Evolutionary conservation across 2,888 invertebrate genomes (phyloP).

Genomic region (Melieria crassipennis): DNA sequence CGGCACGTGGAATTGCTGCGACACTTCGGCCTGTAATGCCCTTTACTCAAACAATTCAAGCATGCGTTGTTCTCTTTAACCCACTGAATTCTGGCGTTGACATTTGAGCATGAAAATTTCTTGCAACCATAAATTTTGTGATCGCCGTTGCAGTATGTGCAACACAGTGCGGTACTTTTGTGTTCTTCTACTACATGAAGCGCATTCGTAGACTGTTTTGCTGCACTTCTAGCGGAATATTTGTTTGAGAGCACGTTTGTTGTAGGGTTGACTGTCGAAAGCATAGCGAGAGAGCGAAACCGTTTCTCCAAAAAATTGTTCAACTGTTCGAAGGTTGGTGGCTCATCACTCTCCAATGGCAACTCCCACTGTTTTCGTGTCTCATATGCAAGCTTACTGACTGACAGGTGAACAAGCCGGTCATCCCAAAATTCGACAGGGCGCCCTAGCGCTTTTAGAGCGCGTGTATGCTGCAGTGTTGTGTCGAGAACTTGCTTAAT

Average conservation of each 20-base stretch:
- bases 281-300: background rate
- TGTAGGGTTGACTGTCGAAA: background rate
- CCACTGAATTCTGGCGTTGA: background rate
- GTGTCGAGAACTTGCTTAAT: slow-evolving; percentile 21
- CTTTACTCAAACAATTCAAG: background rate
- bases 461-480: slow-evolving; percentile 15
- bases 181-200: no score
- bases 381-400: slow-evolving; percentile 30
- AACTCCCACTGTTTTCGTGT: slow-evolving; percentile 38
- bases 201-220: background rate
- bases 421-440: slow-evolving; percentile 33
- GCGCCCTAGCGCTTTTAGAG: slow-evolving; percentile 24
- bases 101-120: background rate
- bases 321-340: slow-evolving; percentile 24
- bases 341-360: slow-evolving; percentile 24
- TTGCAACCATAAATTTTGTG: slow-evolving; percentile 6
- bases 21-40: background rate
- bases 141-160: background rate
- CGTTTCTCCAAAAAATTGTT: slow-evolving; percentile 3
- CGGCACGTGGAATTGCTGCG: background rate
- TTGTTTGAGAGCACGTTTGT: background rate
- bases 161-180: no score
- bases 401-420: slow-evolving; percentile 28
- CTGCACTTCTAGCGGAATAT: background rate
- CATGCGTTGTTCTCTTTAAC: background rate